These are phyloP conservation scores for Digitonthophagus gazella DNA, from an alignment of 2,888 invertebrate species.

Conservation along the genomic window DNA sequence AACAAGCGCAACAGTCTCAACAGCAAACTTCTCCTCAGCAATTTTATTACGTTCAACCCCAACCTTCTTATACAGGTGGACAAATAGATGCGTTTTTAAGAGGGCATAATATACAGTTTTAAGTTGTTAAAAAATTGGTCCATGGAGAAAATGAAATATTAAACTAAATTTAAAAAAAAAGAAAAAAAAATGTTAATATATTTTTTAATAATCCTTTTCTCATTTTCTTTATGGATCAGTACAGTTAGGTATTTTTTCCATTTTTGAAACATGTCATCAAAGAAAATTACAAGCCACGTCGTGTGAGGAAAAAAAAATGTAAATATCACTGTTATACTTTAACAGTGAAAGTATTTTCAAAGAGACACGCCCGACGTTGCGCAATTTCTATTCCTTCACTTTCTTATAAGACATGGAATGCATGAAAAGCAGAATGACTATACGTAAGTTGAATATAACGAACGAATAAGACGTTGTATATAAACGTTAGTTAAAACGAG, in stretches of 20 bases:
- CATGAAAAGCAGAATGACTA: not conserved
- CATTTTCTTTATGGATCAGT: too few species aligned
- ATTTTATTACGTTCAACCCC: slow-evolving; percentile 62
- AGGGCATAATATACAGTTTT: slow-evolving; percentile 67
- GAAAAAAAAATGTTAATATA: too few species aligned
- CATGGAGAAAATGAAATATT: too few species aligned
- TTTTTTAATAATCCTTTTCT: too few species aligned
- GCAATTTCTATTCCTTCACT: not conserved
- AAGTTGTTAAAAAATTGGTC: too few species aligned
- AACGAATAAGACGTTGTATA: not conserved
- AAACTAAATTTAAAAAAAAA: too few species aligned
- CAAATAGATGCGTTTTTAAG: slow-evolving; percentile 80
- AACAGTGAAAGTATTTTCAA: not conserved
- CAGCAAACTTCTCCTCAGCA: slow-evolving; percentile 47
- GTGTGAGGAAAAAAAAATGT: not conserved
- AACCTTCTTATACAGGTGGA: slow-evolving; percentile 57
- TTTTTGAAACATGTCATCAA: too few species aligned
- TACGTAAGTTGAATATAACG: not conserved
- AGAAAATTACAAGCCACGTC: too few species aligned
- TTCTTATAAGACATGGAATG: not conserved
- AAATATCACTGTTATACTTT: not conserved
- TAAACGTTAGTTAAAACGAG: not conserved
- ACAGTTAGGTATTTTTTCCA: too few species aligned
- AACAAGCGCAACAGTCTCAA: slow-evolving; percentile 46
- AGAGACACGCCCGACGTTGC: not conserved